Evolutionary conservation across 2,797 vertebrate species (phyloP), one percentile per base, ranked within the genome.

Genomic region (Limosa lapponica): DNA sequence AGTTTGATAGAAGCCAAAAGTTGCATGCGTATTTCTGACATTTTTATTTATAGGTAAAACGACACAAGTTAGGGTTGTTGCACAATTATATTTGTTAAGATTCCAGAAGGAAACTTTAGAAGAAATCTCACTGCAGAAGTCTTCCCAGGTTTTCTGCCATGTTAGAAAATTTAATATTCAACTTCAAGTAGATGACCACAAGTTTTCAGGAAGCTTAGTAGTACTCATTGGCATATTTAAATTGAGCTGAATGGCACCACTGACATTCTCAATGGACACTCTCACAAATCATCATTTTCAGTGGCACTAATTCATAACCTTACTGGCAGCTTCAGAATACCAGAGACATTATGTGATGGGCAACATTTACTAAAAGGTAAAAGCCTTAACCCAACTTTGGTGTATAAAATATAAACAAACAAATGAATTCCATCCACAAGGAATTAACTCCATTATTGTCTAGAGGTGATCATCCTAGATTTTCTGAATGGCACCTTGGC

Each of bases 341-440:
- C 11, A 32, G 34, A 61, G 36, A 52, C 20, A 41, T 39, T 59
- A 71, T 0, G 0, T n/a, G 10, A 27, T 0, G 5, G 10, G 11
- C 44, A 61, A 72, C 13, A 61, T 25, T 57, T 61, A 66, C 22
- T 37, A 28, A 43, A 77, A 66, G 48, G 48, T 10, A 86, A 65
- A 77, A 65, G 28, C 22, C 34, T 78, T 82, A 62, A 25, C 18
- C 23, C n/a, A 52, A 36, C 4, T 12, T 44, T 62, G 30, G 10
- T 34, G 32, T 41, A 57, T 11, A 74, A 57, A 46, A 67, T 64
- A 48, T 16, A 6, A 79, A n/a, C 22, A 73, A 67, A 62, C 0
- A 1, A 49, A 32, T 34, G 1, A 57, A 78, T 64, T 72, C 79
- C 27, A 82, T 8, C 14, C 27, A 27, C 10, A 13, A 46, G 10